Evolutionary conservation across 2,888 invertebrate species (phyloP).

Genomic region (Spisula subtruncata): DNA sequence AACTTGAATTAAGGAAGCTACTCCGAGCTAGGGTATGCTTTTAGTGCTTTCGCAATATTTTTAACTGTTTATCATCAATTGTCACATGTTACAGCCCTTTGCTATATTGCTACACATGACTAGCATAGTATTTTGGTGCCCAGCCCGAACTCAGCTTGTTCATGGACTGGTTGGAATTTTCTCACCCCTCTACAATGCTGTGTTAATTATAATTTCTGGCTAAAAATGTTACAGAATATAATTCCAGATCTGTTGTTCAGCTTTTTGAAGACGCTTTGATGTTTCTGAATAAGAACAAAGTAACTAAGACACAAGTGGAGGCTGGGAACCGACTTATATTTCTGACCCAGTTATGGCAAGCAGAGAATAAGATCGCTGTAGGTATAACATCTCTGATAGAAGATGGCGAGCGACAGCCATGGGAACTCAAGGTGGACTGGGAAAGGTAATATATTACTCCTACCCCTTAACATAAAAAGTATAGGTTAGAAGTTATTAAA

Average conservation of each 20-base stretch:
- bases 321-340: constrained; percentile 70
- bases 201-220: too few relatives aligned
- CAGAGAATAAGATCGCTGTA: constrained; percentile 78
- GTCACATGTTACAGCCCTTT: too few relatives aligned
- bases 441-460: constrained; percentile 57
- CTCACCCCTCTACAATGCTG: too few relatives aligned
- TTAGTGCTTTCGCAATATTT: too few relatives aligned
- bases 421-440: constrained; percentile 76
- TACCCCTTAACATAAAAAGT: too few relatives aligned
- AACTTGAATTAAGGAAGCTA: constrained; percentile 50
- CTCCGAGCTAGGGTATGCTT: constrained; percentile 42
- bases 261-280: constrained; percentile 75
- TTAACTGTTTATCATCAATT: too few relatives aligned
- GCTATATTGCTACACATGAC: too few relatives aligned
- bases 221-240: not conserved
- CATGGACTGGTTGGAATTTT: too few relatives aligned
- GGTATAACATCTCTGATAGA: constrained; percentile 70
- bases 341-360: constrained; percentile 77
- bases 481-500: too few relatives aligned
- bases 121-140: too few relatives aligned
- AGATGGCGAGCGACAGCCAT: constrained; percentile 61
- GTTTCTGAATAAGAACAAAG: constrained; percentile 75
- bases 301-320: constrained; percentile 72
- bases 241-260: constrained; percentile 46
- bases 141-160: too few relatives aligned